Evolutionary conservation across 2,888 invertebrate species (phyloP).

Genomic region (Bembecia ichneumoniformis): DNA sequence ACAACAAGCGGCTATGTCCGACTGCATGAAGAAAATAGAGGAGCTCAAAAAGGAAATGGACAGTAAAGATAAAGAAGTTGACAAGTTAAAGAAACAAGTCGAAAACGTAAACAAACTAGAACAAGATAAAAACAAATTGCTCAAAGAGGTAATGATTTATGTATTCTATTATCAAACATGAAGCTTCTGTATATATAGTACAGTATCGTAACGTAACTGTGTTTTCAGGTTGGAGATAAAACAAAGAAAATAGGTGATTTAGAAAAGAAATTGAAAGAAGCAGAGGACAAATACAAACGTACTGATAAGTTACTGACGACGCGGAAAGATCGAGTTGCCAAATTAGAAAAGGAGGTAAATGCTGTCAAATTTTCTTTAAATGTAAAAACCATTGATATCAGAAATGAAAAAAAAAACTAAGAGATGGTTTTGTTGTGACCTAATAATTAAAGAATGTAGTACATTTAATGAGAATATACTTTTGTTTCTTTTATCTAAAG

Average conservation of each 20-base stretch:
- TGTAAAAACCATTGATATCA: too few relatives aligned
- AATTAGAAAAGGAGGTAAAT: slow-evolving; percentile 75
- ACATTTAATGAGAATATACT: too few relatives aligned
- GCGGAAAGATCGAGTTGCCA: slow-evolving; percentile 72
- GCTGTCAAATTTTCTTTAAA: slow-evolving; percentile 1
- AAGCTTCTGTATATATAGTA: background rate
- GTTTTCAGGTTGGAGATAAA: slow-evolving; percentile 73
- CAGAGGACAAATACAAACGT: slow-evolving; percentile 76
- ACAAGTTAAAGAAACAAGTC: slow-evolving; percentile 73
- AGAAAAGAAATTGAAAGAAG: slow-evolving; percentile 77
- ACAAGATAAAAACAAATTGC: slow-evolving; percentile 71
- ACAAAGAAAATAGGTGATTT: slow-evolving; percentile 74
- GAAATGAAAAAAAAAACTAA: too few relatives aligned
- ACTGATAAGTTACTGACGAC: slow-evolving; percentile 66
- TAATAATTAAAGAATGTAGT: too few relatives aligned
- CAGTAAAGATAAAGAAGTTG: slow-evolving; percentile 75
- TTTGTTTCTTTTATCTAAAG: too few relatives aligned
- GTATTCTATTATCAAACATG: background rate
- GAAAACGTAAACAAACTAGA: slow-evolving; percentile 59
- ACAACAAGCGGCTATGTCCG: slow-evolving; percentile 67
- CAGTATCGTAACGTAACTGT: slow-evolving; percentile 4
- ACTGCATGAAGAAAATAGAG: slow-evolving; percentile 75
- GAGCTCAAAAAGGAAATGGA: slow-evolving; percentile 76
- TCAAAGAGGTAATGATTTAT: slow-evolving; percentile 64
- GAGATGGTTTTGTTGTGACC: too few relatives aligned